Conservation (phyloP, 1,140 invertebrate species). For the Drosophila erecta region DNA sequence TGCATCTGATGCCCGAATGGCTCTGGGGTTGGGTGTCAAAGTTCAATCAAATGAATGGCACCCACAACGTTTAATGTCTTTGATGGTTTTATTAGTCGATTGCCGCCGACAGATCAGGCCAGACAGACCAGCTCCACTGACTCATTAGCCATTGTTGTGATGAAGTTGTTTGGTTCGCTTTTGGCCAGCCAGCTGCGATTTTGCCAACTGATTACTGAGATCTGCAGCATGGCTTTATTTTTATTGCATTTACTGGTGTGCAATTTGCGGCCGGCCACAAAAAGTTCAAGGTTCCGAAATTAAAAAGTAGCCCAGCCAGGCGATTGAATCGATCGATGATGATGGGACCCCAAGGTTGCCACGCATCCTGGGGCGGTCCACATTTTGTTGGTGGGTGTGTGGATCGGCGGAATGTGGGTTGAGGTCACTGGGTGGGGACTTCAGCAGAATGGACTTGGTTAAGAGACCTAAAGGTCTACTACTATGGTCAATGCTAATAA, state of each 20-base stretch:
- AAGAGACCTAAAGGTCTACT: not conserved
- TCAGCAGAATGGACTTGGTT: not conserved
- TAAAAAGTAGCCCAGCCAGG: slow-evolving; percentile 72
- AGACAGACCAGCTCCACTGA: slow-evolving; percentile 49
- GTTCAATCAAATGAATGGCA: slow-evolving; percentile 81
- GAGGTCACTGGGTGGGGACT: slow-evolving; percentile 17
- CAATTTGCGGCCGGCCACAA: slow-evolving; percentile 59
- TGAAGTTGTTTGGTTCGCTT: slow-evolving; percentile 65
- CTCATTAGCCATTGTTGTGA: slow-evolving; percentile 81
- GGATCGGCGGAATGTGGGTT: slow-evolving; percentile 19
- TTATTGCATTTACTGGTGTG: slow-evolving; percentile 66
- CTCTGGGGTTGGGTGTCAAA: slow-evolving; percentile 59
- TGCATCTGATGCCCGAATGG: slow-evolving; percentile 30
- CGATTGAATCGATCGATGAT: slow-evolving; percentile 34
- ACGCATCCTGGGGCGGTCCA: slow-evolving; percentile 33
- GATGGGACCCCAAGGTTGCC: slow-evolving; percentile 44
- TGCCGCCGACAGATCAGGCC: slow-evolving; percentile 52
- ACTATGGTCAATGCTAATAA: too few relatives aligned
- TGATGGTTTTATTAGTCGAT: slow-evolving; percentile 79
- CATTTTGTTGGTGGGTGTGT: slow-evolving; percentile 20
- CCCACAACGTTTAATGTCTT: slow-evolving; percentile 80
- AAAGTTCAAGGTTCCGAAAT: slow-evolving; percentile 79
- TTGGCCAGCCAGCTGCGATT: slow-evolving; percentile 67
- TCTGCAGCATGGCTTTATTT: slow-evolving; percentile 66
- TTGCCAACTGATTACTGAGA: slow-evolving; percentile 63